Base-by-base conservation (phyloP, 2,797 vertebrate species). In the Chaenodraco wilsoni region DNA sequence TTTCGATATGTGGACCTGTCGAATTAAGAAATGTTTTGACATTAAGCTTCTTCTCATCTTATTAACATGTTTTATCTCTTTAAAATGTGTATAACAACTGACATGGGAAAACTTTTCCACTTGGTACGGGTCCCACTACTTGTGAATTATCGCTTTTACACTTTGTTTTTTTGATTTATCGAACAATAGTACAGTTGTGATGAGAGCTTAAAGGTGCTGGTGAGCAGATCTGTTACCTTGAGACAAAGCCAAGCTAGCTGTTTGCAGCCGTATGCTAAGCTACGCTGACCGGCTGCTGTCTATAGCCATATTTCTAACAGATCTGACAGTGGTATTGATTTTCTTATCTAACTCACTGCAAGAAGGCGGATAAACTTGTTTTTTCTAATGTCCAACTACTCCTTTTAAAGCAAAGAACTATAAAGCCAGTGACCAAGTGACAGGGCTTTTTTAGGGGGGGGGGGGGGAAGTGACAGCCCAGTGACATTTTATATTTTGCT, bases 401-500 rank as follows among this genome's bases (percentile, higher is more conserved):
- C 10, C 7, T 62, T 65, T 65, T 60, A 41, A 72, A 72, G 58
- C 31, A 52, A 60, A 64, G 13, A 57, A 64, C 9, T 54, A 54
- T 66, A 0, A 4, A 69, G 71, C 56, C 45, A 44, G 43, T 43
- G 55, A 50, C 41, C 41, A 64, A 66, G 33, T 16, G 14, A 60
- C 3, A 44, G 5, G 19, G 33, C 33, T 80, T 52, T 68, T 43
- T 50, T 17, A 15, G 21, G 6, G 10, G 65, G 43, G 31, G 21
- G 65, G 43, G 31, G 21, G 40, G n/a, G 65, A 62, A 59, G 65
- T 46, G 45, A 65, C 27, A 45, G 27, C 51, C 51, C 63, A 43
- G 62, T 73, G 43, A 78, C 6, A 21, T 75, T 43, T 37, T 74
- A 3, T 72, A 6, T 60, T 27, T 76, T 27, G 7, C 55, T 43